Conservation (phyloP, 1,140 invertebrate genomes). For the Aricia agestis region DNA sequence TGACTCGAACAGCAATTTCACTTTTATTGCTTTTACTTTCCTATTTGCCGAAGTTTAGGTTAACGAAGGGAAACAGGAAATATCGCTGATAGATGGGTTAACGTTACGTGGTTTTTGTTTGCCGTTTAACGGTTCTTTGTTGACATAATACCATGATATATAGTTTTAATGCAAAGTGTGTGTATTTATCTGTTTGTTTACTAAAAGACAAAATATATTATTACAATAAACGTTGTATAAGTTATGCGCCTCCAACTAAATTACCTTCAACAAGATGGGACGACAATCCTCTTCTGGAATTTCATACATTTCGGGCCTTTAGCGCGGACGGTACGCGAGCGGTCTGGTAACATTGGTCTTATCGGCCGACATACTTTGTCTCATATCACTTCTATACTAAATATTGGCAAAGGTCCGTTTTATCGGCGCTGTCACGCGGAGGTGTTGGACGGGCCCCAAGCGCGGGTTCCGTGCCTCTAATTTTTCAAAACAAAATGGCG, state of each 20-base stretch:
- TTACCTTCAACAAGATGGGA: too few species aligned
- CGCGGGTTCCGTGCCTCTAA: constrained; percentile 38
- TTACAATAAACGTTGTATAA: too few species aligned
- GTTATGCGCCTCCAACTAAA: too few species aligned
- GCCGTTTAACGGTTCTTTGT: too few species aligned
- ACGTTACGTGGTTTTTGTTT: background rate
- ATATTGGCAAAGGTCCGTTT: constrained; percentile 18
- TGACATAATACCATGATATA: too few species aligned
- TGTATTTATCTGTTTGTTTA: too few species aligned
- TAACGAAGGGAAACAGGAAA: constrained; percentile 32
- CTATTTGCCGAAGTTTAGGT: constrained; percentile 44
- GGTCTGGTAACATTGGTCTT: too few species aligned
- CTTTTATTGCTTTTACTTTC: constrained; percentile 64
- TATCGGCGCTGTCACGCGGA: constrained; percentile 41
- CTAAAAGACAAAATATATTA: too few species aligned
- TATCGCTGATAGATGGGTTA: constrained; percentile 25
- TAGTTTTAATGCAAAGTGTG: too few species aligned
- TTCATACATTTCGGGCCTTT: too few species aligned
- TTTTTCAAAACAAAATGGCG: constrained; percentile 60
- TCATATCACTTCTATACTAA: background rate
- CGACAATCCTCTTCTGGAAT: too few species aligned
- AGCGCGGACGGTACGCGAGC: too few species aligned
- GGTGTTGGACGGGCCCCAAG: constrained; percentile 43
- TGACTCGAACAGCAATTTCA: constrained; percentile 66
- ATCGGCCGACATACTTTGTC: background rate